phyloP scores from a whole-genome alignment of 2,797 vertebrate species.

The Glossophaga mutica region DNA sequence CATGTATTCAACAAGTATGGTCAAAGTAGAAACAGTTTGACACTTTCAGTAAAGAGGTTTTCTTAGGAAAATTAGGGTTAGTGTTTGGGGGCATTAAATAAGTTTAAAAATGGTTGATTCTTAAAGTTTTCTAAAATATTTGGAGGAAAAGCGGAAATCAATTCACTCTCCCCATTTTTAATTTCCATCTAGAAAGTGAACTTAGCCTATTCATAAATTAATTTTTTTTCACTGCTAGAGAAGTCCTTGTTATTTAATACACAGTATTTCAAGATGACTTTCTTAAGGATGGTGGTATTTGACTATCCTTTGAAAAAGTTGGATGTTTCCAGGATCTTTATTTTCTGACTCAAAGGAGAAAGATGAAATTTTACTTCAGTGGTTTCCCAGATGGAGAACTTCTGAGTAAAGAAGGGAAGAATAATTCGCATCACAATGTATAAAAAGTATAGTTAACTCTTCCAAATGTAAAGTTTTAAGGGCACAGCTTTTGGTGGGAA shows the following conservation, averaged over 20 bases:
- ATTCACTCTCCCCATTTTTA: background rate
- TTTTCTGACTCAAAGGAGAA: constrained; percentile 46
- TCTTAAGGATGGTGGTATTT: background rate
- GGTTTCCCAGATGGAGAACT: constrained; percentile 26
- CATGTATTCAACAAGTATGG: background rate
- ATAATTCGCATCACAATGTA: constrained; percentile 20
- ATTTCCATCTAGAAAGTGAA: constrained; percentile 24
- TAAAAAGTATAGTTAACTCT: constrained; percentile 34
- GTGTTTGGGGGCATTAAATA: background rate
- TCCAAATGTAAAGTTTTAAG: constrained; percentile 23
- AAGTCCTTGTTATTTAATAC: background rate
- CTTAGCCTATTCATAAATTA: background rate
- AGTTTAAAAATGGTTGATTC: background rate
- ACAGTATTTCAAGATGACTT: background rate
- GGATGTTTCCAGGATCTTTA: background rate
- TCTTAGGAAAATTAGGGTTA: background rate
- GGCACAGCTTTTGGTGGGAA: background rate
- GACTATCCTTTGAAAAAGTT: background rate
- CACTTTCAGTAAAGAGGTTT: background rate
- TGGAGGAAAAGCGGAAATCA: background rate
- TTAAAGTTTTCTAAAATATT: background rate
- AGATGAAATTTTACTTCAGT: constrained; percentile 33
- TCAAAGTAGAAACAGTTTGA: constrained; percentile 6
- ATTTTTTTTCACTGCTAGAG: background rate
- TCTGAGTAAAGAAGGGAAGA: background rate